A percentile compares a stretch with the other conserved stretches of the same genome.
phyloP scores from a whole-genome alignment of 2,888 invertebrate species.

The Busseola fusca region DNA sequence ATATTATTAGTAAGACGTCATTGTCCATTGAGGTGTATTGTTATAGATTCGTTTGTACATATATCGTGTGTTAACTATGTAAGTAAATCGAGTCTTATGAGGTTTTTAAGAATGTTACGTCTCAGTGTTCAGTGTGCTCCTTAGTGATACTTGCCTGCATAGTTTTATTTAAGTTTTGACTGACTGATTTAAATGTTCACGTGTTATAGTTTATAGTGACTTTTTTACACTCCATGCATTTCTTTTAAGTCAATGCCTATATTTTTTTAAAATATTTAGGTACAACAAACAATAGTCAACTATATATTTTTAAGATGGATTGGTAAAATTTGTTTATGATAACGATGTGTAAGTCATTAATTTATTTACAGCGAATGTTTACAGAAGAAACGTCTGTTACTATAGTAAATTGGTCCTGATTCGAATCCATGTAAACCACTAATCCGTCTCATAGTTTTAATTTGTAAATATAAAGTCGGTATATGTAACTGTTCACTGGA shows the following conservation, averaged over 20 bases:
- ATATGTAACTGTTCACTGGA: slow-evolving; percentile 57
- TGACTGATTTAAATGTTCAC: slow-evolving; percentile 84
- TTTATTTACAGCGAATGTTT: slow-evolving; percentile 70
- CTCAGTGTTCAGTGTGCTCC: slow-evolving; percentile 57
- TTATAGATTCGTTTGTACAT: slow-evolving; percentile 36
- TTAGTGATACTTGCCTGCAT: slow-evolving; percentile 85
- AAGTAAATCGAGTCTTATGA: slow-evolving; percentile 25
- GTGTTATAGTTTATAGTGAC: slow-evolving; percentile 72
- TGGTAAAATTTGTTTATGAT: slow-evolving; percentile 63
- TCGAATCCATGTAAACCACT: slow-evolving; percentile 55
- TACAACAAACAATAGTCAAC: slow-evolving; percentile 79
- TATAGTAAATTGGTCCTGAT: slow-evolving; percentile 57
- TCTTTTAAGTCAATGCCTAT: slow-evolving; percentile 76
- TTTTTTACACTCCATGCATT: slow-evolving; percentile 79
- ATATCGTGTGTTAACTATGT: slow-evolving; percentile 20
- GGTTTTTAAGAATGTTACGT: slow-evolving; percentile 47
- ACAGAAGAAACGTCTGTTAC: slow-evolving; percentile 53
- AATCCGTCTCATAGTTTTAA: slow-evolving; percentile 68
- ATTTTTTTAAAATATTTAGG: slow-evolving; percentile 70
- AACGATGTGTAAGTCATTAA: slow-evolving; percentile 65
- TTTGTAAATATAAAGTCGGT: slow-evolving; percentile 66
- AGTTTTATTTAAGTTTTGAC: slow-evolving; percentile 82
- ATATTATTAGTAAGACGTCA: slow-evolving; percentile 54
- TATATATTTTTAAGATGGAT: slow-evolving; percentile 70
- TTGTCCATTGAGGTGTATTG: slow-evolving; percentile 56